Conservation (phyloP, 2,888 invertebrate species). For the Sepioteuthis lessoniana region DNA sequence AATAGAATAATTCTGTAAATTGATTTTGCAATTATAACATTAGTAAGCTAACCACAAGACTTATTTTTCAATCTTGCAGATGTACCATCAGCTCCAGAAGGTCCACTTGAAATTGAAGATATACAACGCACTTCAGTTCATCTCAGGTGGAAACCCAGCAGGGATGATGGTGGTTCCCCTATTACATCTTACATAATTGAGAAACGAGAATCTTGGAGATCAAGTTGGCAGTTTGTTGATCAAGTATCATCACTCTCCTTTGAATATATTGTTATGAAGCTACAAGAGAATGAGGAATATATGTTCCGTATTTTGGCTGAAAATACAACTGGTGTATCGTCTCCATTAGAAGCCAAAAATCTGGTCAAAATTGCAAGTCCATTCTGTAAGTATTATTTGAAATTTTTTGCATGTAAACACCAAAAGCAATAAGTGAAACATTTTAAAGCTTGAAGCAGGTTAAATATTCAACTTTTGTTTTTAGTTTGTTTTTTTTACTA, state of each 20-base stretch:
- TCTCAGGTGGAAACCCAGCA: slow-evolving; percentile 65
- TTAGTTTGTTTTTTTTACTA: too few species aligned
- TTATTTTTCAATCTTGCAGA: slow-evolving; percentile 55
- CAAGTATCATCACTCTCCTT: slow-evolving; percentile 59
- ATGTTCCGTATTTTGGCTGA: slow-evolving; percentile 89
- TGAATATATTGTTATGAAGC: slow-evolving; percentile 75
- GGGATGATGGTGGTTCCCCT: slow-evolving; percentile 85
- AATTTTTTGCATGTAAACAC: not conserved
- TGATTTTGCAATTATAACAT: not conserved
- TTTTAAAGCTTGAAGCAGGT: too few species aligned
- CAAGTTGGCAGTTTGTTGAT: slow-evolving; percentile 63
- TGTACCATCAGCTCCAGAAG: slow-evolving; percentile 65
- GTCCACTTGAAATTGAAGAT: slow-evolving; percentile 65
- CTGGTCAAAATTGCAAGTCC: slow-evolving; percentile 69
- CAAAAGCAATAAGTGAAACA: not conserved
- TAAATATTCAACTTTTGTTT: too few species aligned
- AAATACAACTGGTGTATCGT: slow-evolving; percentile 88
- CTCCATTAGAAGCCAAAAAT: slow-evolving; percentile 77
- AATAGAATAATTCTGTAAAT: not conserved
- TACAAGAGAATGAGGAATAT: slow-evolving; percentile 87
- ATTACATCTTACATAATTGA: slow-evolving; percentile 87
- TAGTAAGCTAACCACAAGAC: not conserved
- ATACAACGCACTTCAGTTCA: slow-evolving; percentile 61
- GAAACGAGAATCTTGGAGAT: slow-evolving; percentile 80
- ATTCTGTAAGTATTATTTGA: slow-evolving; percentile 62